phyloP scores from a whole-genome alignment of 2,888 invertebrate genomes.

The Epistrophella euchroma region DNA sequence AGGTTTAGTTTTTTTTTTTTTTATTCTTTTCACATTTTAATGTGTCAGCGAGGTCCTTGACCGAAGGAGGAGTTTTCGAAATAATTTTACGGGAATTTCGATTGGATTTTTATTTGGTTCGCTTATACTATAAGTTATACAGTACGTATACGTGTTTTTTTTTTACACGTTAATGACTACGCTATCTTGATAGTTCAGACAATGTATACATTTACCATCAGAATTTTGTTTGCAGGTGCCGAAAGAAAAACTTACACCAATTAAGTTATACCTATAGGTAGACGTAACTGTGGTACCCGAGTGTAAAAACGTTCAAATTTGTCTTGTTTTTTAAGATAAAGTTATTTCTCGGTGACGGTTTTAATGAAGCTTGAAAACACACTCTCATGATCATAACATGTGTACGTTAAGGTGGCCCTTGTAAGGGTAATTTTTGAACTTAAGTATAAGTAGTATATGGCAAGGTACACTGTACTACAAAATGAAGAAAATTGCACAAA shows the following conservation, averaged over 20 bases:
- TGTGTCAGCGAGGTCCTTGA: conserved; percentile 64
- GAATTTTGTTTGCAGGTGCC: neutral
- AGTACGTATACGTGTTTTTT: neutral
- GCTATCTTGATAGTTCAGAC: neutral
- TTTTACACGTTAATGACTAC: neutral
- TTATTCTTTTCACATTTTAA: conserved; percentile 42
- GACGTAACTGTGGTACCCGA: too few species aligned
- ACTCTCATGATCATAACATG: too few species aligned
- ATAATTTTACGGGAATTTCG: conserved; percentile 24
- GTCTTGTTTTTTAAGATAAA: too few species aligned
- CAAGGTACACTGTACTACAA: too few species aligned
- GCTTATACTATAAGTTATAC: neutral
- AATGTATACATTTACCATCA: neutral
- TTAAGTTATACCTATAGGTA: too few species aligned
- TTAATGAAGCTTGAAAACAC: too few species aligned
- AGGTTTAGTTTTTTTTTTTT: conserved; percentile 2
- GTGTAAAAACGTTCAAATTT: too few species aligned
- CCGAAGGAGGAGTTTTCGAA: conserved; percentile 38
- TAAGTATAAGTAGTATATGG: too few species aligned
- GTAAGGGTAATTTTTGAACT: too few species aligned
- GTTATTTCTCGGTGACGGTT: too few species aligned
- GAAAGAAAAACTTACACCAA: neutral
- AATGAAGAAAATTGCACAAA: too few species aligned
- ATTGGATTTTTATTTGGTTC: conserved; percentile 13
- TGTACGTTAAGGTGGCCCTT: too few species aligned